Conservation (phyloP, 2,113 vertebrate species). For the Sarotherodon lohbergeri region DNA sequence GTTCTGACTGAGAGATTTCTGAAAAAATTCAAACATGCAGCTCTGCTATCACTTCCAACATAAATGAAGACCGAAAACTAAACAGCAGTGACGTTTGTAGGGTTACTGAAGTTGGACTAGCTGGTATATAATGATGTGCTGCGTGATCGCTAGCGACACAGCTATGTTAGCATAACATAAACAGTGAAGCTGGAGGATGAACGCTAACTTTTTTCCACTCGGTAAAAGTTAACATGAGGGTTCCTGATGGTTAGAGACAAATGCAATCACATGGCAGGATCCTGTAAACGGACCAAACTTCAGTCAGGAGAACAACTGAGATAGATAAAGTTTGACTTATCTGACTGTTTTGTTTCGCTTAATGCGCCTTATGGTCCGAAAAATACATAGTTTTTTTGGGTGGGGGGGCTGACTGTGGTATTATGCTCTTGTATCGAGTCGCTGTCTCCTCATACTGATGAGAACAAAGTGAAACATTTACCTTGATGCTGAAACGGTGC, state of each 20-base stretch:
- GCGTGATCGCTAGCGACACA: neutral
- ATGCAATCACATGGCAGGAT: too few species aligned
- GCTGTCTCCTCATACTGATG: neutral
- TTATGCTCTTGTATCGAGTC: neutral
- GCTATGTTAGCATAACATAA: neutral
- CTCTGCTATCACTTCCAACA: too few species aligned
- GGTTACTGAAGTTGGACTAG: neutral
- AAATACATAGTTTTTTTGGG: neutral
- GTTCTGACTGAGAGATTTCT: too few species aligned
- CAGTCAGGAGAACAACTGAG: neutral
- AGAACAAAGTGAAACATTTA: neutral
- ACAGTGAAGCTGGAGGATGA: neutral
- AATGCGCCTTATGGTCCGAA: neutral
- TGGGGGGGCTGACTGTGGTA: neutral
- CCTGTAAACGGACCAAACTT: too few species aligned
- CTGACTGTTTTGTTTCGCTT: neutral
- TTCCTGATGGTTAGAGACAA: too few species aligned
- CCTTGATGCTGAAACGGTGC: neutral
- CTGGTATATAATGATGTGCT: neutral
- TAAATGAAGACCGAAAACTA: neutral
- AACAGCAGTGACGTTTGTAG: neutral
- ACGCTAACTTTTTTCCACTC: neutral
- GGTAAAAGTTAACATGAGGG: rapidly evolving
- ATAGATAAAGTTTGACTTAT: neutral
- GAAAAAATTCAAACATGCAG: too few species aligned